A percentile compares a stretch with the other conserved stretches of the same genome.
These are phyloP conservation scores for Scaeva pyrastri DNA, from an alignment of 2,888 invertebrate species.

Conservation along the genomic window DNA sequence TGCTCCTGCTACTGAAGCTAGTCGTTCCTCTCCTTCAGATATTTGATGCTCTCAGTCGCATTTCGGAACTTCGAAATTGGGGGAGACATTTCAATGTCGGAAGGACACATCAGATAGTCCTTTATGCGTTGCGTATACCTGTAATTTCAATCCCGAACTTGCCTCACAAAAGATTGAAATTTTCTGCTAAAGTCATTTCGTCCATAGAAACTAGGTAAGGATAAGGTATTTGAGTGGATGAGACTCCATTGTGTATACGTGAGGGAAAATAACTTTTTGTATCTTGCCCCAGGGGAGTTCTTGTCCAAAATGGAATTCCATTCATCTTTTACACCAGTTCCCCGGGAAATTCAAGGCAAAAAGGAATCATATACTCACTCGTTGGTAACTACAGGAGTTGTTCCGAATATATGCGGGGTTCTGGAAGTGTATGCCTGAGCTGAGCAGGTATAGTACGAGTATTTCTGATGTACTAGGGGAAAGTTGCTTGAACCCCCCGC, in stretches of 20 bases:
- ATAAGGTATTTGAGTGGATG: slow-evolving; percentile 8
- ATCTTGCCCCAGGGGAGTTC: slow-evolving; percentile 72
- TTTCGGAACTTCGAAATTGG: slow-evolving; percentile 39
- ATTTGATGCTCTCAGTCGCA: slow-evolving; percentile 20
- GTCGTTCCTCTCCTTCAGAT: slow-evolving; percentile 2
- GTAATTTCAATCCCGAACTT: slow-evolving; percentile 36
- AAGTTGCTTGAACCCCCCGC: neutral
- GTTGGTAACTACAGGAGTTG: slow-evolving; percentile 8
- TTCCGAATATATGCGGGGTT: neutral
- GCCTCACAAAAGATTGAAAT: slow-evolving; percentile 27
- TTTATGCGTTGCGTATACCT: slow-evolving; percentile 21
- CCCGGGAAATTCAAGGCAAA: neutral
- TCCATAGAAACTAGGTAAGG: slow-evolving; percentile 7
- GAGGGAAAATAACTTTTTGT: slow-evolving; percentile 70
- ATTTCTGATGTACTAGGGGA: slow-evolving; percentile 43
- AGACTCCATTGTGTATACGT: slow-evolving; percentile 29
- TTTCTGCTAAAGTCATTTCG: slow-evolving; percentile 35
- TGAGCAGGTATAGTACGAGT: slow-evolving; percentile 60
- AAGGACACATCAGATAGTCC: slow-evolving; percentile 12
- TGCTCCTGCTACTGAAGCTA: neutral
- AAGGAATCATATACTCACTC: slow-evolving; percentile 27
- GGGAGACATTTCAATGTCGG: slow-evolving; percentile 67
- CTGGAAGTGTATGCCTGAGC: slow-evolving; percentile 27
- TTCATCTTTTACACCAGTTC: slow-evolving; percentile 50
- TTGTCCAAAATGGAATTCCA: slow-evolving; percentile 67